Evolutionary conservation across 1,140 invertebrate species (phyloP), one percentile per base, ranked within the genome.

Genomic region (Drosophila athabasca): DNA sequence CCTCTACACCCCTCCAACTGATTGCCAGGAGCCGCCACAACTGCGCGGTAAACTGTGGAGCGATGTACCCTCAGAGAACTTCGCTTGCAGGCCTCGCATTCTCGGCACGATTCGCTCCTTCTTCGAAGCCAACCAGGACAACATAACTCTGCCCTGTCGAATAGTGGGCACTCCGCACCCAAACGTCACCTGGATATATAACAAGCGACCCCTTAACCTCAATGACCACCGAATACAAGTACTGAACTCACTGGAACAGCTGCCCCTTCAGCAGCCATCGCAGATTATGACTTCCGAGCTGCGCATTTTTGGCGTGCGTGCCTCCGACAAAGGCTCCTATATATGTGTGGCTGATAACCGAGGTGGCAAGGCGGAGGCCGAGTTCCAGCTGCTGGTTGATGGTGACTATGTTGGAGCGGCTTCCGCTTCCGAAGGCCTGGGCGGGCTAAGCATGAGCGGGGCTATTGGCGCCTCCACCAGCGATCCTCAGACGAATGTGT

Each of bases 291-390:
- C 79, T 19, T 91, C 91, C 2, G 91, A 97, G 92, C 91, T 97
- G 31, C 97, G 96, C 1, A 95, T 97, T 26, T 92, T 94, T 0
- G 94, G 96, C 50, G 94, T 96, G 0, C 93, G 93, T 6, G 92
- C 93, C 15, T 94, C 95, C 7, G 97, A 99, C 91, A 94, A 95
- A 77, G 98, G 97, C 0, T 95, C 96, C 52, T 99, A 98, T 90
- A 94, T 95, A n/a, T 99, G 97, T 79, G 93, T 96, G 6, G 97
- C 97, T 0, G 95, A 95, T 59, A 99, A 97, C 92, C 93, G 94
- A 0, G 97, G 96, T 1, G 98, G 97, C 0, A 94, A 95, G 7
- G 95, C 96, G 41, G 95, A 94, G 93, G 60, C 96, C 94, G 90
- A 92, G 53, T 90, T 90, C 46, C 76, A 88, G n/a, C 39, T 97